Evolutionary conservation across 2,888 invertebrate species (phyloP), one percentile per base, ranked within the genome.

Genomic region (Quadroppia sp.): DNA sequence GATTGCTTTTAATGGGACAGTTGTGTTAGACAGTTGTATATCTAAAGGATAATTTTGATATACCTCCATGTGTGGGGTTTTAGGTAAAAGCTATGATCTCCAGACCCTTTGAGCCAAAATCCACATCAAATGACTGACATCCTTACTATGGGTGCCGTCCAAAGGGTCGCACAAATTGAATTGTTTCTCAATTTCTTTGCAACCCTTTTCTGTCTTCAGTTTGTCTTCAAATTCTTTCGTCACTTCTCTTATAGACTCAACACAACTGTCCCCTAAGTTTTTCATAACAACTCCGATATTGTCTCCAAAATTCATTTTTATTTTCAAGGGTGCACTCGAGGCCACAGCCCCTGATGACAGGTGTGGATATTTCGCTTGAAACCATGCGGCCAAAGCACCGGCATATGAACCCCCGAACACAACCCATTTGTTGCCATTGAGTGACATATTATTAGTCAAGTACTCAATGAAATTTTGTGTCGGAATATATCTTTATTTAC

Each of bases 331-430:
- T 0, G 92, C 95, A 85, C 94, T 94, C 0, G 92, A 88, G 11
- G 94, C 94, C 70, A 96, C 88, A 7, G 95, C 88, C 0, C 89
- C 94, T 81, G 89, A 86, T 1, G 94, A 88, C 28, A 94, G 85
- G 82, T 85, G 83, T 3, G 96, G 94, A 83, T 94, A 96, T 82
- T 94, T 94, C 71, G 88, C 83, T 61, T 95, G 80, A 74, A 82
- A 82, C 96, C 97, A 97, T 3, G 95, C 95, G 4, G 94, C 92
- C 78, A 97, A 83, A 0, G 92, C 90, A 1, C 95, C 96, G 1
- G 96, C 90, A 82, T 97, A 97, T 0, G 94, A 95, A 2, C 97
- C 97, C 17, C 97, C 97, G 82, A 97, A 96, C 0, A 89, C 89
- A 77, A 97, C 89, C 93, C 94, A 95, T 82, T 90, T 91, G 25